Evolutionary conservation across 1,140 invertebrate species (phyloP).

Genomic region (Pachyrhynchus sulphureomaculatus): DNA sequence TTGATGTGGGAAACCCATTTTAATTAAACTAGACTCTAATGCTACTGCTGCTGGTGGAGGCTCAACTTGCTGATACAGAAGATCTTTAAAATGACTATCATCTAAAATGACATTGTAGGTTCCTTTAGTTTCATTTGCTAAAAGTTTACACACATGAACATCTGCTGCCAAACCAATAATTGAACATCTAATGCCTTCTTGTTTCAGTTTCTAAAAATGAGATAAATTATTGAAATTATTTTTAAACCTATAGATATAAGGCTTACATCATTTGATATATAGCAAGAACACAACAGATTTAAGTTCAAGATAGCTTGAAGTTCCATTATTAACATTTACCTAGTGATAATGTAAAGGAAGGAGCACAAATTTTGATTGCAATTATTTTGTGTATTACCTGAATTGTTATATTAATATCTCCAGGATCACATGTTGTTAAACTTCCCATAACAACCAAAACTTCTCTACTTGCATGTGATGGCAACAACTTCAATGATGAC

Average conservation of each 20-base stretch:
- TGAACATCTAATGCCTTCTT: constrained; percentile 82
- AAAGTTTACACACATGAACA: constrained; percentile 82
- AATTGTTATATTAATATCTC: constrained; percentile 87
- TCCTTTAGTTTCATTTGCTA: constrained; percentile 83
- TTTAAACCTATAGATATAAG: too few relatives aligned
- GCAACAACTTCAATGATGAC: constrained; percentile 84
- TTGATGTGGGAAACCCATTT: constrained; percentile 90
- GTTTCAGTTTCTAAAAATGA: constrained; percentile 62
- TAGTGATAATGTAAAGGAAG: too few relatives aligned
- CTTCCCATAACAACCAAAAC: constrained; percentile 90
- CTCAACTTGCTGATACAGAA: constrained; percentile 75
- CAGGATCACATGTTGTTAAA: constrained; percentile 94
- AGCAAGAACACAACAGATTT: too few relatives aligned
- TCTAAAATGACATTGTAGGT: constrained; percentile 87
- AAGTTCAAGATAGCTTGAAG: too few relatives aligned
- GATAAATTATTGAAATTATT: not conserved
- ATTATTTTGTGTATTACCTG: too few relatives aligned
- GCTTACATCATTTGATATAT: too few relatives aligned
- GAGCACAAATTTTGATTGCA: too few relatives aligned
- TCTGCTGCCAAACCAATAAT: constrained; percentile 95
- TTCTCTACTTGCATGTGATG: constrained; percentile 90
- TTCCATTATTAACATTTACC: too few relatives aligned
- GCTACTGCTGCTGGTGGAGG: constrained; percentile 83
- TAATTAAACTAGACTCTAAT: constrained; percentile 81
- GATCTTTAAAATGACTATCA: constrained; percentile 85